Evolutionary conservation across 2,888 invertebrate species (phyloP), one percentile per base, ranked within the genome.

Genomic region (Trissonchulus latispiculum): DNA sequence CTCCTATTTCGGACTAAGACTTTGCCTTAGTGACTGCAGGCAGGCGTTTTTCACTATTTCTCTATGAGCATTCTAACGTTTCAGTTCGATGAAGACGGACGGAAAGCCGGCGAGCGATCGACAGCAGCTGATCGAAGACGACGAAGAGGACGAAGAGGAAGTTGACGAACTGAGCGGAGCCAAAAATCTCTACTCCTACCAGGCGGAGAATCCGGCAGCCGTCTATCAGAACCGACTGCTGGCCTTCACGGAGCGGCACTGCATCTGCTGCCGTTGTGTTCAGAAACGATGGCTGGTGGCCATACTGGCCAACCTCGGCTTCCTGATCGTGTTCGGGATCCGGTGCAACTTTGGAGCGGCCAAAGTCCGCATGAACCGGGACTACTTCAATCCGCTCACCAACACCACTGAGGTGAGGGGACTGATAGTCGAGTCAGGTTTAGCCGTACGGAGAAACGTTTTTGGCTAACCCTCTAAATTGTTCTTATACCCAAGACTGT

Each of bases 271-370:
- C 74, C 33, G 67, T 15, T 18, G 29, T 28, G 33, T 68, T 36
- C 48, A 62, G 33, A 82, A 82, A 74, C 76, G 82, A 3, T 82
- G 82, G 82, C 81, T 83, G 74, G 78, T 86, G 61, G 86, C 86
- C 1, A 78, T 85, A 62, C 79, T 86, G 36, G 85, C 85, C 77
- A 84, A 85, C 76, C 77, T 86, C 68, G 85, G 86, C 31, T 86
- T 86, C 78, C 79, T 86, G 77, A 84, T 86, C 74, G 85, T 85
- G 1, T 86, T 86, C 76, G 99, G 99, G 29, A 99, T 99, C 90
- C 89, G 99, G 74, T 96, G 95, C 85, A 99, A 97, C 86, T 93
- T 99, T 91, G 94, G 96, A 72, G 94, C 97, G 85, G 96, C 97
- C 68, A 94, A 95, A 84, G 88, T 93, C 32, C 32, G 31, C 32